Conservation (phyloP, 1,140 invertebrate species). For the Dinothrombium tinctorium region DNA sequence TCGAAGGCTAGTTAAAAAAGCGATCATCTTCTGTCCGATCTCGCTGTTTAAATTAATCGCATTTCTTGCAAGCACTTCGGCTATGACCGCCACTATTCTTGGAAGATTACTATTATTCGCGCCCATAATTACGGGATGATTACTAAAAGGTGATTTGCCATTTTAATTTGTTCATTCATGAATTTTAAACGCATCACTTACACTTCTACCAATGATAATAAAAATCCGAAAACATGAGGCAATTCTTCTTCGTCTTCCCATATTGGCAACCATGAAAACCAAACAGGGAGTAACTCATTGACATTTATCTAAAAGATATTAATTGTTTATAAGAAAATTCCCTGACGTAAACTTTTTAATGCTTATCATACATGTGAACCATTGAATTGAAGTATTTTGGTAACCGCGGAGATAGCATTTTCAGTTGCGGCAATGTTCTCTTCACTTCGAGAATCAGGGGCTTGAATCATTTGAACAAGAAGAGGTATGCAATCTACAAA, state of each 20-base stretch:
- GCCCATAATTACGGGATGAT: constrained; percentile 62
- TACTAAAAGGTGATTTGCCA: constrained; percentile 21
- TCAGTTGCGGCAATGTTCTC: constrained; percentile 82
- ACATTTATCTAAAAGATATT: constrained; percentile 28
- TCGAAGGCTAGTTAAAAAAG: constrained; percentile 20
- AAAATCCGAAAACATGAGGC: constrained; percentile 71
- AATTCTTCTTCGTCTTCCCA: constrained; percentile 86
- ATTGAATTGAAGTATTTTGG: constrained; percentile 92
- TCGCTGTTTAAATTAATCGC: constrained; percentile 42
- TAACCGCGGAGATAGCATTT: constrained; percentile 90
- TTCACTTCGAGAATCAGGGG: constrained; percentile 46
- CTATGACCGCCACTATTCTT: constrained; percentile 59
- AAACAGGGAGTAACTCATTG: constrained; percentile 63
- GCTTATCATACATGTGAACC: constrained; percentile 32
- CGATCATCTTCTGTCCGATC: constrained; percentile 35
- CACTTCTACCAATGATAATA: constrained; percentile 79
- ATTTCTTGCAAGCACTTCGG: constrained; percentile 58
- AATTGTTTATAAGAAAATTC: neutral
- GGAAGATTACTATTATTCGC: constrained; percentile 66
- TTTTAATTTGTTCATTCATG: neutral
- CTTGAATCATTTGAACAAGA: constrained; percentile 57
- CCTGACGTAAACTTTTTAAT: neutral
- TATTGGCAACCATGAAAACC: constrained; percentile 84
- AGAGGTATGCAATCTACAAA: constrained; percentile 48
- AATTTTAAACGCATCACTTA: constrained; percentile 14